Evolutionary conservation across 2,797 vertebrate species (phyloP).

Genomic region (Lateolabrax maculatus): DNA sequence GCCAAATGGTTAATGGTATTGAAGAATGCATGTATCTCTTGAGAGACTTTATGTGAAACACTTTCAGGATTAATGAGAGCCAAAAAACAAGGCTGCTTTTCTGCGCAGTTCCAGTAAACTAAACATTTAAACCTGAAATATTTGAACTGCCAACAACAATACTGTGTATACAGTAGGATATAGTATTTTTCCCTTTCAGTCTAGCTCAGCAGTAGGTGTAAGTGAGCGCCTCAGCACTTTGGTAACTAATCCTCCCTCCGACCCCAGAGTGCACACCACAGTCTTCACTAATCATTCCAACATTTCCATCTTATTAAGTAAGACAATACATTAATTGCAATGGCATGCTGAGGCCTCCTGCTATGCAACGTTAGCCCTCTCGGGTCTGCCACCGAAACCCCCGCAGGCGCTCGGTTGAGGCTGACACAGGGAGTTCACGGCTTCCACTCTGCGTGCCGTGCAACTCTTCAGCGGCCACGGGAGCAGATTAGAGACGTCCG

Average conservation of each 20-base stretch:
- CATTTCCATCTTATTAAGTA: slow-evolving; percentile 80
- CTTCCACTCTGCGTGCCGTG: slow-evolving; percentile 50
- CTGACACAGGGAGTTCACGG: slow-evolving; percentile 62
- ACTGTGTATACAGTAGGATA: slow-evolving; percentile 21
- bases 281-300: slow-evolving; percentile 76
- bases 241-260: slow-evolving; percentile 67
- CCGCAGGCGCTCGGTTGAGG: slow-evolving; percentile 20
- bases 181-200: slow-evolving; percentile 11
- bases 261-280: slow-evolving; percentile 56
- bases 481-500: slow-evolving; percentile 75
- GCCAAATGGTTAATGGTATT: background rate
- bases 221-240: slow-evolving; percentile 58
- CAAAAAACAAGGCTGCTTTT: slow-evolving; percentile 14
- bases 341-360: slow-evolving; percentile 69
- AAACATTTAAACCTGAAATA: slow-evolving; percentile 16
- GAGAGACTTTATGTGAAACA: background rate
- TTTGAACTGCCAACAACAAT: slow-evolving; percentile 35
- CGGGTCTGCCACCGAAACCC: slow-evolving; percentile 61
- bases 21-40: background rate
- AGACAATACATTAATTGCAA: slow-evolving; percentile 82
- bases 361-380: slow-evolving; percentile 64
- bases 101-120: slow-evolving; percentile 41
- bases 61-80: slow-evolving; percentile 24
- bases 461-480: slow-evolving; percentile 57
- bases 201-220: slow-evolving; percentile 64